These are phyloP conservation scores for Dynastes hyllus DNA, from an alignment of 2,888 invertebrate species.

Conservation along the genomic window DNA sequence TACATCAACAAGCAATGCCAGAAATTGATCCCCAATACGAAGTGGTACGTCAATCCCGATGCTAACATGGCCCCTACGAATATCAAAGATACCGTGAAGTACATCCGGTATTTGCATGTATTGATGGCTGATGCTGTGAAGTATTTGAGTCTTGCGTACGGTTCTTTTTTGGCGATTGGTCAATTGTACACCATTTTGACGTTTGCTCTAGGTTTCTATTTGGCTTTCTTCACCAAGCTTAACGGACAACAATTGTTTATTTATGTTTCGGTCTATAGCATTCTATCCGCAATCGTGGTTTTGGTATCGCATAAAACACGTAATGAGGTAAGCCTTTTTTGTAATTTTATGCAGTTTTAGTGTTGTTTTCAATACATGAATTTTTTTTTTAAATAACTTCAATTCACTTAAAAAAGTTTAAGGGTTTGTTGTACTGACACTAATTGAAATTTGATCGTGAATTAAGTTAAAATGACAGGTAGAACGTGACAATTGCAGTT, in stretches of 20 bases:
- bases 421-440: no score
- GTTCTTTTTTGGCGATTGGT: slow-evolving; percentile 60
- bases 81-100: slow-evolving; percentile 53
- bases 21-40: slow-evolving; percentile 44
- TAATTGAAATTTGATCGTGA: no score
- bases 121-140: slow-evolving; percentile 57
- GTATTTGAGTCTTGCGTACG: slow-evolving; percentile 58
- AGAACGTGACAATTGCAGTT: no score
- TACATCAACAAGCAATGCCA: slow-evolving; percentile 55
- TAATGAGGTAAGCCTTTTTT: slow-evolving; percentile 30
- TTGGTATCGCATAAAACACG: slow-evolving; percentile 1
- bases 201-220: slow-evolving; percentile 58
- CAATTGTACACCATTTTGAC: slow-evolving; percentile 58
- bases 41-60: slow-evolving; percentile 42
- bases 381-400: neutral
- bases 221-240: slow-evolving; percentile 52
- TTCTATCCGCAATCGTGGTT: neutral
- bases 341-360: neutral
- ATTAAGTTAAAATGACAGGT: no score
- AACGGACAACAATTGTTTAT: slow-evolving; percentile 54
- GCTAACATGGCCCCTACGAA: slow-evolving; percentile 14
- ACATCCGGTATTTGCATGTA: slow-evolving; percentile 58
- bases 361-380: neutral
- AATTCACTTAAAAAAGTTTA: neutral
- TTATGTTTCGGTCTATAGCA: slow-evolving; percentile 16